Evolutionary conservation across 2,888 invertebrate genomes (phyloP).

Genomic region (Rutpela maculata): DNA sequence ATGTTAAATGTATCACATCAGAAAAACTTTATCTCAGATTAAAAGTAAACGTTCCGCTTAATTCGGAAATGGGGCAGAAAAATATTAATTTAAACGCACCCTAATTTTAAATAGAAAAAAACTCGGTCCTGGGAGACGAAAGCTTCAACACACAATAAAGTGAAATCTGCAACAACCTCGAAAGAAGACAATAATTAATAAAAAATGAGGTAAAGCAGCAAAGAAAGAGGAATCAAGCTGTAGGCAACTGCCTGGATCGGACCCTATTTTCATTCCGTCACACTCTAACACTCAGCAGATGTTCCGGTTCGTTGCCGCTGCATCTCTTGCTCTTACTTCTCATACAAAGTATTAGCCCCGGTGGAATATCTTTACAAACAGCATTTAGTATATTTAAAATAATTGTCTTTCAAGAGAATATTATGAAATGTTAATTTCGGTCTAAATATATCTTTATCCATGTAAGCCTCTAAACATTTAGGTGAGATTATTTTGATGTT

Average conservation of each 20-base stretch:
- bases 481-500: too few species aligned
- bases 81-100: constrained; percentile 18
- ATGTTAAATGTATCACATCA: too few species aligned
- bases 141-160: constrained; percentile 13
- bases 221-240: constrained; percentile 1
- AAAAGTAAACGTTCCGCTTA: neutral
- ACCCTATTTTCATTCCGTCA: constrained; percentile 46
- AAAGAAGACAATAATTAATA: constrained; percentile 16
- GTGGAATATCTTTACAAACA: neutral
- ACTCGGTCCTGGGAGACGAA: neutral
- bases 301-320: constrained; percentile 53
- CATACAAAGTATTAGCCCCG: neutral
- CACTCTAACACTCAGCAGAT: constrained; percentile 49
- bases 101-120: constrained; percentile 16
- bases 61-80: neutral
- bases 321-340: neutral
- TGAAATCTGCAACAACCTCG: constrained; percentile 10
- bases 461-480: too few species aligned
- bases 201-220: constrained; percentile 11
- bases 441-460: too few species aligned
- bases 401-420: too few species aligned
- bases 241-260: constrained; percentile 22
- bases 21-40: neutral
- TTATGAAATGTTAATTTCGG: too few species aligned
- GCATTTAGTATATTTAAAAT: too few species aligned